Conservation (phyloP, 2,888 invertebrate species). For the Cataglyphis rosenhaueri region DNA sequence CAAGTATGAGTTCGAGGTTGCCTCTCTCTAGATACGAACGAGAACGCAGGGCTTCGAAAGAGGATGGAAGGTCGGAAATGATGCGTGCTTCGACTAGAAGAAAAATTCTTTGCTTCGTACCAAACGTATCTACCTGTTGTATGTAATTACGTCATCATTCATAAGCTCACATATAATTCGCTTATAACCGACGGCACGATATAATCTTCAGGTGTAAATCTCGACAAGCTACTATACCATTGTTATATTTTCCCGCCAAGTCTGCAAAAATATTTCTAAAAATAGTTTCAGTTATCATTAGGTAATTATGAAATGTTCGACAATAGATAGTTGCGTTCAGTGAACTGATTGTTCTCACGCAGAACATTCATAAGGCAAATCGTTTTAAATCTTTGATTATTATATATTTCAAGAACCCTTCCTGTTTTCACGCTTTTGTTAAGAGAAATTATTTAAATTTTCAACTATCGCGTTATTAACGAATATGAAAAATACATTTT, state of each 20-base stretch:
- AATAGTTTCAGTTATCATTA: slow-evolving; percentile 2
- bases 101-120: slow-evolving; percentile 17
- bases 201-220: slow-evolving; percentile 19
- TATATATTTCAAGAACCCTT: neutral
- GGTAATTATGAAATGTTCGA: neutral
- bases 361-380: neutral
- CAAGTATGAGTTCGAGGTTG: slow-evolving; percentile 39
- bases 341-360: neutral
- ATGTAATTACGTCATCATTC: slow-evolving; percentile 15
- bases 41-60: slow-evolving; percentile 5
- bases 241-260: neutral
- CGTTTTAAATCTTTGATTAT: neutral
- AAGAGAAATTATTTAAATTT: neutral
- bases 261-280: neutral
- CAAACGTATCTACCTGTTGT: neutral
- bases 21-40: neutral
- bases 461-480: neutral
- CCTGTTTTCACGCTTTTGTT: neutral
- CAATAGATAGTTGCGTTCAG: neutral
- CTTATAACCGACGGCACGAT: neutral
- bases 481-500: neutral
- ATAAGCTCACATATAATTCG: neutral
- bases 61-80: neutral
- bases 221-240: neutral
- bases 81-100: neutral